These are phyloP conservation scores for Rynchops niger DNA, from an alignment of 2,113 vertebrate genomes.

Conservation along the genomic window DNA sequence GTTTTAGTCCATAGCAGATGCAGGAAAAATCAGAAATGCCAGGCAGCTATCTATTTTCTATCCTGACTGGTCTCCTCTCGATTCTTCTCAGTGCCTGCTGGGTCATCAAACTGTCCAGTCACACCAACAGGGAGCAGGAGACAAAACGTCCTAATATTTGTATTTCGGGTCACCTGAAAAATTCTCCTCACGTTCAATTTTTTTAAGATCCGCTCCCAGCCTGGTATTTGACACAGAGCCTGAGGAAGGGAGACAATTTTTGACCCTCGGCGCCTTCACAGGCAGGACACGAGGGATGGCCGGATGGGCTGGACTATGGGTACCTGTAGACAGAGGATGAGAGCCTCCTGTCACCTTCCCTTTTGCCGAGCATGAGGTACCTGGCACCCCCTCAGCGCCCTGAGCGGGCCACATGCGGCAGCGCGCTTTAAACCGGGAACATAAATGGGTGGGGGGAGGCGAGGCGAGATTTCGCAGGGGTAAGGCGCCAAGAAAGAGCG, in stretches of 20 bases:
- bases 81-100: neutral
- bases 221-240: neutral
- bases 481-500: neutral
- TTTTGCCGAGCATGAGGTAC: neutral
- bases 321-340: neutral
- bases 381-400: neutral
- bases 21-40: neutral
- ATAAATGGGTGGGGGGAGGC: too few species aligned
- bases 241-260: neutral
- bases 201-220: neutral
- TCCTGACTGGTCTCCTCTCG: neutral
- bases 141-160: neutral
- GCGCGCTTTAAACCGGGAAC: neutral
- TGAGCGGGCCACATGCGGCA: neutral
- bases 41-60: neutral
- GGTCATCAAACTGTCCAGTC: neutral
- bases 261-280: neutral
- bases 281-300: neutral
- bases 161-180: neutral
- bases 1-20: neutral
- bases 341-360: neutral
- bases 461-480: neutral
- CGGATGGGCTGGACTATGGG: accelerated
- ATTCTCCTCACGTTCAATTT: neutral
- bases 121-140: neutral